Evolutionary conservation across 2,888 invertebrate species (phyloP).

Genomic region (Sicus ferrugineus): DNA sequence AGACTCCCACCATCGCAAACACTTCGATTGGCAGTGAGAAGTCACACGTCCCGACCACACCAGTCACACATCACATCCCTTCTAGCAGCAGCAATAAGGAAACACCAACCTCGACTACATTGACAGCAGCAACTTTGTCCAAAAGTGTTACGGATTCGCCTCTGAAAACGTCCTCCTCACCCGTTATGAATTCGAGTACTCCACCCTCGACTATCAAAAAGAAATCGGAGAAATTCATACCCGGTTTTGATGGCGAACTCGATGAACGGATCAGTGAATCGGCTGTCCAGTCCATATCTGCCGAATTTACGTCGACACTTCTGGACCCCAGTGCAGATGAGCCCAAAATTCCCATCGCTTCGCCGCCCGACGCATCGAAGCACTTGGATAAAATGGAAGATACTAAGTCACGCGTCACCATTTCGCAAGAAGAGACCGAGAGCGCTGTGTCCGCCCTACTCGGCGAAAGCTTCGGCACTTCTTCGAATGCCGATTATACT

Average conservation of each 20-base stretch:
- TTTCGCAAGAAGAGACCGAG: constrained; percentile 92
- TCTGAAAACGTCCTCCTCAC: constrained; percentile 42
- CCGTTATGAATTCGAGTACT: not conserved
- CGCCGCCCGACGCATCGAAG: constrained; percentile 62
- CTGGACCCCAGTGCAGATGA: constrained; percentile 62
- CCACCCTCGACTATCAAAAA: constrained; percentile 51
- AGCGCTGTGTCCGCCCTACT: constrained; percentile 89
- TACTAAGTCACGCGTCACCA: constrained; percentile 75
- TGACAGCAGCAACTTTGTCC: constrained; percentile 8
- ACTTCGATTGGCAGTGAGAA: constrained; percentile 34
- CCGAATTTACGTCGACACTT: constrained; percentile 64
- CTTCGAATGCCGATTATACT: constrained; percentile 67
- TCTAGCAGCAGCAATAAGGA: not conserved
- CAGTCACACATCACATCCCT: constrained; percentile 38
- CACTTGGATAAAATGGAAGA: constrained; percentile 71
- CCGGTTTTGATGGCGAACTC: constrained; percentile 73
- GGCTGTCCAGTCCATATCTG: constrained; percentile 81
- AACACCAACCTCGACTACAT: constrained; percentile 22
- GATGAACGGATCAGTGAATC: constrained; percentile 79
- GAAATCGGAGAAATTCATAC: constrained; percentile 72
- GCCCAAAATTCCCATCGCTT: constrained; percentile 62
- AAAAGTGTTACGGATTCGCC: constrained; percentile 19
- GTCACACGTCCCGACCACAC: constrained; percentile 40
- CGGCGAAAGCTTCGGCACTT: constrained; percentile 83
- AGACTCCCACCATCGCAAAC: constrained; percentile 65